phyloP scores from a whole-genome alignment of 1,140 invertebrate species.

The Theocolax elegans region DNA sequence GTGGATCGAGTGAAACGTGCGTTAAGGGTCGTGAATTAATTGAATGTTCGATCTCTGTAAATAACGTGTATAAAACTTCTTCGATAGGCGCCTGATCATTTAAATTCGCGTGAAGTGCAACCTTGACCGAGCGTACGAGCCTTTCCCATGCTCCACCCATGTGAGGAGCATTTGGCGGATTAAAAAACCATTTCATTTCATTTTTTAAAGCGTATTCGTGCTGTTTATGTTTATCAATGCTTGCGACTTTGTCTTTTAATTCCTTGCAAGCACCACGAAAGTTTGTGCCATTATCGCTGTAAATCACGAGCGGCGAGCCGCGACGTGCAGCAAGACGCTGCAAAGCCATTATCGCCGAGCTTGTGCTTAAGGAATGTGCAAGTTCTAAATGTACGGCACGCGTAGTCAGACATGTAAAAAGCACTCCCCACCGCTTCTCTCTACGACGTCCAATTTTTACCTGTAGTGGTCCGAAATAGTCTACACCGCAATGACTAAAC shows the following conservation, averaged over 20 bases:
- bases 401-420: constrained; percentile 51
- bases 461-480: constrained; percentile 45
- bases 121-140: not conserved
- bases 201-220: not conserved
- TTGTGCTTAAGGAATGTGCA: constrained; percentile 28
- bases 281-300: constrained; percentile 53
- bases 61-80: not conserved
- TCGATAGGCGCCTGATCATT: not conserved
- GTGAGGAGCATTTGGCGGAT: not conserved
- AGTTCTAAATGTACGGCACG: constrained; percentile 50
- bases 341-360: constrained; percentile 49
- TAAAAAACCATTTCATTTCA: constrained; percentile 12
- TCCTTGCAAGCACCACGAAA: constrained; percentile 49
- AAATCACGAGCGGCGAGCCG: constrained; percentile 32
- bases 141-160: constrained; percentile 10
- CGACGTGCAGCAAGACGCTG: constrained; percentile 46
- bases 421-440: constrained; percentile 53
- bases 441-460: constrained; percentile 41
- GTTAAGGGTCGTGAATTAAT: constrained; percentile 23
- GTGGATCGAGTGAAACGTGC: constrained; percentile 38
- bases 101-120: not conserved
- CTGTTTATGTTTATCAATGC: constrained; percentile 21
- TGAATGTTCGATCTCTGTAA: constrained; percentile 6
- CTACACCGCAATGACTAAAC: constrained; percentile 47
- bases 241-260: constrained; percentile 28